Conservation (phyloP, 2,113 vertebrate genomes). For the Myiozetetes cayanensis region DNA sequence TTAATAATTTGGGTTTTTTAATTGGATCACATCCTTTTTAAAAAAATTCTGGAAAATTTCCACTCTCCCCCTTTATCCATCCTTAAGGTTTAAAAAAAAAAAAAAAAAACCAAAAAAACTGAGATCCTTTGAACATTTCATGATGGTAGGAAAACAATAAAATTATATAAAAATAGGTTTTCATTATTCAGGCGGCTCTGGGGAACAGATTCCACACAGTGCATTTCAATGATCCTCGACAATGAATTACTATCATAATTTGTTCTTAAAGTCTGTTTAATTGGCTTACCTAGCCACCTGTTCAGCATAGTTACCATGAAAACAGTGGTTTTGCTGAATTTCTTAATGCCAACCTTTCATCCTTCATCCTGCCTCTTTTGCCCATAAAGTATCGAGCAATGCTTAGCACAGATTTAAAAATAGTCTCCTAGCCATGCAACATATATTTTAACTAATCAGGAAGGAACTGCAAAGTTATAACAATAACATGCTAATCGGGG, state of each 20-base stretch:
- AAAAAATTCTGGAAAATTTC: neutral
- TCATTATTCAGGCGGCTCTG: slow-evolving; percentile 14
- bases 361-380: neutral
- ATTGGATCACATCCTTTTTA: neutral
- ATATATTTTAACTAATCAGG: slow-evolving; percentile 6
- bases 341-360: neutral
- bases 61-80: neutral
- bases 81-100: neutral
- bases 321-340: neutral
- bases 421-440: neutral
- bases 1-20: neutral
- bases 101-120: fast-evolving
- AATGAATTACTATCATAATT: slow-evolving; percentile 54
- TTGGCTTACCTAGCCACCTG: slow-evolving; percentile 60
- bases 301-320: slow-evolving; percentile 29
- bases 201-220: slow-evolving; percentile 1
- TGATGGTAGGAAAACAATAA: neutral
- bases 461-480: neutral
- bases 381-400: neutral
- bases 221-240: slow-evolving; percentile 37
- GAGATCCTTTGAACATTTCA: neutral
- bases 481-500: neutral
- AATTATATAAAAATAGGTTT: slow-evolving; percentile 30
- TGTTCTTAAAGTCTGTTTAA: slow-evolving; percentile 58
- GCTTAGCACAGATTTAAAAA: neutral